Evolutionary conservation across 1,140 invertebrate species (phyloP), one percentile per base, ranked within the genome.

Genomic region (Monochamus saltuarius): DNA sequence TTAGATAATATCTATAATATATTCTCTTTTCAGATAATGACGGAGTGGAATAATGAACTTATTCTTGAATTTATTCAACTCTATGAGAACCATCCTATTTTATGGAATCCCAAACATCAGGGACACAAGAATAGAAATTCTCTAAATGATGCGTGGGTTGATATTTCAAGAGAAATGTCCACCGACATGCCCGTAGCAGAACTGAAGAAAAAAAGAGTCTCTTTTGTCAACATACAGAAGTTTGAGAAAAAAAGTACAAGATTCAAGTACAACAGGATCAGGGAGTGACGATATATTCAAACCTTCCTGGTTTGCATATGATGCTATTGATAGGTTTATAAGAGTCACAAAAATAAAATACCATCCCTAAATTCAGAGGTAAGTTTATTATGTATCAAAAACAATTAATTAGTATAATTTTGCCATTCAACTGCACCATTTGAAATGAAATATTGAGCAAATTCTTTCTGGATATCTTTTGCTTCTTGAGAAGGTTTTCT

Each of bases 221-320:
- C 46, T 72, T 29, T 65, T 72, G 71, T 53, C 46, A 11, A 56
- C 59, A 14, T 62, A 56, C 17, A 56, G 52, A 64, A 56, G 9
- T 10, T 52, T 67, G 37, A 37, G 56, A 36, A 69, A 64, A 43
- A 70, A 70, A 37, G 59, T 57, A 34, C 60, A 60, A 11, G 43
- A 39, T 42, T 69, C 61, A n/a, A 58, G 62, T 8, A 59, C 47
- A 45, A 64, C 64, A 35, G 71, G 65, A 58, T 61, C 62, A 52
- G 62, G 64, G 52, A 47, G 36, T 7, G 62, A 65, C 16, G 65
- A 73, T 57, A 43, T 72, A 34, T 73, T 68, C 39, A 68, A 68
- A 37, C 69, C 68, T 38, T 58, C 69, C 52, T 73, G 68, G 73
- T 74, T 74, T 47, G 68, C 67, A 37, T 74, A 66, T 54, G 61